Evolutionary conservation across 2,888 invertebrate genomes (phyloP).

Genomic region (Monopis laevigella): DNA sequence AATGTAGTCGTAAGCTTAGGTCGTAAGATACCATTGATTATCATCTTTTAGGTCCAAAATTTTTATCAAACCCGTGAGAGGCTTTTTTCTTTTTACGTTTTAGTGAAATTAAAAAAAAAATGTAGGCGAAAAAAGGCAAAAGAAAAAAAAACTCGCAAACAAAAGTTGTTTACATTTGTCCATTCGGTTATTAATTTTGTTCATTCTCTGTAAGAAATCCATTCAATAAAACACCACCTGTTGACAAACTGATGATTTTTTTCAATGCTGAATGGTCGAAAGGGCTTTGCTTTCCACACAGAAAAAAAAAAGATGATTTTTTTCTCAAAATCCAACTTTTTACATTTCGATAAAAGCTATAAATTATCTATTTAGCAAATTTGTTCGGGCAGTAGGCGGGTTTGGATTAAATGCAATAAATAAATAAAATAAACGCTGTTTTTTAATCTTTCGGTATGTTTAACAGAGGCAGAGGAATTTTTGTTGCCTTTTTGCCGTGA

Average conservation of each 20-base stretch:
- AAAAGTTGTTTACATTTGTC: slow-evolving; percentile 13
- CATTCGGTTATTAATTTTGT: slow-evolving; percentile 4
- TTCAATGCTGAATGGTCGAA: no score
- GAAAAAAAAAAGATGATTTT: slow-evolving; percentile 18
- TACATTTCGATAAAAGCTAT: slow-evolving; percentile 26
- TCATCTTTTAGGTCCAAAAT: no score
- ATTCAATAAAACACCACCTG: slow-evolving; percentile 21
- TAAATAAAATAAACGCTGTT: slow-evolving; percentile 28
- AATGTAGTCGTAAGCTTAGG: no score
- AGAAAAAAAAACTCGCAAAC: slow-evolving; percentile 16
- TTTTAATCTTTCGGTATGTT: slow-evolving; percentile 54
- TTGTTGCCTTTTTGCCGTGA: slow-evolving; percentile 36
- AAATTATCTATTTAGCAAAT: slow-evolving; percentile 56
- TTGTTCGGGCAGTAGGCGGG: slow-evolving; percentile 58
- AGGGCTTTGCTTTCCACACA: slow-evolving; percentile 10
- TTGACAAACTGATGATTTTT: no score
- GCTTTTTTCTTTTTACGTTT: no score
- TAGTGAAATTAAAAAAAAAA: slow-evolving; percentile 17
- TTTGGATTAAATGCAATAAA: no score
- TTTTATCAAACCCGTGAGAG: no score
- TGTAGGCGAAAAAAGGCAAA: background rate
- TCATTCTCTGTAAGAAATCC: slow-evolving; percentile 16
- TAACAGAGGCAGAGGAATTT: slow-evolving; percentile 37
- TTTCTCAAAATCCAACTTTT: slow-evolving; percentile 12
- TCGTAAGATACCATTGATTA: no score